Evolutionary conservation across 2,888 invertebrate genomes (phyloP).

Genomic region (Tipula helvola): DNA sequence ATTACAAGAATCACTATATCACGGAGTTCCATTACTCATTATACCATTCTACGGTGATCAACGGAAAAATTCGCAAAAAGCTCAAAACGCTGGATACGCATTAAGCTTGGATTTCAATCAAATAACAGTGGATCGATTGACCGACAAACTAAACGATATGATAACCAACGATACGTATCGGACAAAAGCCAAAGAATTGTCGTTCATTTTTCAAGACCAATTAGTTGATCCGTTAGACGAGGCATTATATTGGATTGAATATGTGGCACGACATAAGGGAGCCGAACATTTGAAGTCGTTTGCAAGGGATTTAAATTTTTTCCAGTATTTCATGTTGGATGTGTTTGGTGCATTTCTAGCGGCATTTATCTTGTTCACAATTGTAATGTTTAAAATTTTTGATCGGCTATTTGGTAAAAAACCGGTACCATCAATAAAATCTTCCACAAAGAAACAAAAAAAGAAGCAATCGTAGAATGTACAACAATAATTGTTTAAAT

Average conservation of each 20-base stretch:
- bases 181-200: slow-evolving; percentile 35
- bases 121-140: slow-evolving; percentile 29
- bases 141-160: slow-evolving; percentile 28
- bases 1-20: slow-evolving; percentile 31
- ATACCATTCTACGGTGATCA: slow-evolving; percentile 38
- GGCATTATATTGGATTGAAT: slow-evolving; percentile 49
- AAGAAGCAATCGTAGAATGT: not conserved
- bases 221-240: slow-evolving; percentile 43
- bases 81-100: slow-evolving; percentile 32
- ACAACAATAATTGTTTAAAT: not conserved
- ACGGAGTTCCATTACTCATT: slow-evolving; percentile 36
- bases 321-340: slow-evolving; percentile 37
- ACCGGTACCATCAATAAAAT: not conserved
- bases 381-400: not conserved
- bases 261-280: slow-evolving; percentile 37
- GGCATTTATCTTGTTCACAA: not conserved
- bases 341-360: slow-evolving; percentile 34
- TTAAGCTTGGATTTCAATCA: slow-evolving; percentile 28
- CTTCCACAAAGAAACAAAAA: not conserved
- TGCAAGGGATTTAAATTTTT: slow-evolving; percentile 31
- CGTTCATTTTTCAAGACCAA: slow-evolving; percentile 41
- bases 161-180: slow-evolving; percentile 31
- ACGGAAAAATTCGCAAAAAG: slow-evolving; percentile 30
- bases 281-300: slow-evolving; percentile 33
- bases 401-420: not conserved